Percentiles rank a stretch among this genome's conserved stretches.
Conservation (phyloP, 1,140 invertebrate species). For the Aphelenchoides besseyi region DNA sequence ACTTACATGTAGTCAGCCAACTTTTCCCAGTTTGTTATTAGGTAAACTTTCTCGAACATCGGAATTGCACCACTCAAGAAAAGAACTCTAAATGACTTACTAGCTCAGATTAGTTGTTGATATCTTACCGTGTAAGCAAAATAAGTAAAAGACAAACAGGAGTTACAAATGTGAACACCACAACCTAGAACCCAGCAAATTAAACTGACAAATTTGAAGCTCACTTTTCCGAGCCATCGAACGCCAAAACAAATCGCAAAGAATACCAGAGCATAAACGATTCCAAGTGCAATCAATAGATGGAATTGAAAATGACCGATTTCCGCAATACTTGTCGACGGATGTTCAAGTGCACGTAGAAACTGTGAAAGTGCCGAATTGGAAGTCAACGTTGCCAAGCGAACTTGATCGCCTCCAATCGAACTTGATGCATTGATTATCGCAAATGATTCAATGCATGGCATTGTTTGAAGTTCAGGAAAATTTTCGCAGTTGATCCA, state of each 20-base stretch:
- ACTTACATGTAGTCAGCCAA: slow-evolving; percentile 50
- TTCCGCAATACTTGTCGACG: slow-evolving; percentile 47
- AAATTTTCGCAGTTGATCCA: slow-evolving; percentile 59
- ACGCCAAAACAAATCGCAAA: slow-evolving; percentile 59
- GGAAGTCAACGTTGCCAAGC: slow-evolving; percentile 14
- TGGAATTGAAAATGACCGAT: slow-evolving; percentile 55
- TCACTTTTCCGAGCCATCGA: slow-evolving; percentile 59
- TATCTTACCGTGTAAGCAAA: slow-evolving; percentile 29
- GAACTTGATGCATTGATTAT: slow-evolving; percentile 13
- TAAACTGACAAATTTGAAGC: neutral
- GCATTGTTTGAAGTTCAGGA: slow-evolving; percentile 54
- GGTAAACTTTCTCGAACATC: slow-evolving; percentile 50
- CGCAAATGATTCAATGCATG: slow-evolving; percentile 29
- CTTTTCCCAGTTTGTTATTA: slow-evolving; percentile 54
- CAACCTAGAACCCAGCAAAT: slow-evolving; percentile 26
- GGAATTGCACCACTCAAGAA: slow-evolving; percentile 41
- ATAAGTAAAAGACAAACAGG: slow-evolving; percentile 37
- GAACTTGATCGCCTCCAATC: neutral
- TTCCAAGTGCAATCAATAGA: slow-evolving; percentile 51
- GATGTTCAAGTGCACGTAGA: slow-evolving; percentile 50
- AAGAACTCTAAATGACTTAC: slow-evolving; percentile 24
- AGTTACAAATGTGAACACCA: slow-evolving; percentile 43
- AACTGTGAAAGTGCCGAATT: slow-evolving; percentile 23
- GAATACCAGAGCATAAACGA: slow-evolving; percentile 57
- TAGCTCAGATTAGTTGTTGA: no score